A percentile compares a stretch with the other conserved stretches of the same genome.
phyloP scores from a whole-genome alignment of 1,140 invertebrate species.

The Euura lappo region DNA sequence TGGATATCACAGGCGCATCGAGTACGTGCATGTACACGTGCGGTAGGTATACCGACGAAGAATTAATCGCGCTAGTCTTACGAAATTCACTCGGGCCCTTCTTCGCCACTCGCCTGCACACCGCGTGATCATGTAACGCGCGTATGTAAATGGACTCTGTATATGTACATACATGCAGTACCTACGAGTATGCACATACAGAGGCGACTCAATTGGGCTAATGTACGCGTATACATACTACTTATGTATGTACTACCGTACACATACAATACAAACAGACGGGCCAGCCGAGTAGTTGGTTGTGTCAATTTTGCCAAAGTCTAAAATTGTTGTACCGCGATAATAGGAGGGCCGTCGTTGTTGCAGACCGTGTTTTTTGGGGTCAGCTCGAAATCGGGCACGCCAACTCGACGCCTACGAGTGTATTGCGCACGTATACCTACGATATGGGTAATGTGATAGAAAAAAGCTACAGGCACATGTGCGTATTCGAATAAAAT shows the following conservation, averaged over 20 bases:
- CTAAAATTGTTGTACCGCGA: too few species aligned
- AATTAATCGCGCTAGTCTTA: background rate
- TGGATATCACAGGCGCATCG: background rate
- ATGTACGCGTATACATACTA: background rate
- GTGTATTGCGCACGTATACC: background rate
- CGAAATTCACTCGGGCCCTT: background rate
- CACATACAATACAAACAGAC: too few species aligned
- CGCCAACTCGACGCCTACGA: conserved; percentile 1
- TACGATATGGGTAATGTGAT: background rate
- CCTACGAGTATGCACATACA: background rate
- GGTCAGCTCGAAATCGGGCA: conserved; percentile 1
- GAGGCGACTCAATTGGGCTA: background rate
- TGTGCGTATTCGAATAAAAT: background rate
- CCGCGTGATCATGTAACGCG: background rate
- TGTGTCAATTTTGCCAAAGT: too few species aligned
- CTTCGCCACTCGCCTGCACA: background rate
- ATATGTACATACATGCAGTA: background rate
- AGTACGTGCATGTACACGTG: background rate
- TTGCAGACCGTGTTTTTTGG: background rate
- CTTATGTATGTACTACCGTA: background rate
- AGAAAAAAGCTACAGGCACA: background rate
- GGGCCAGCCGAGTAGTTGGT: too few species aligned
- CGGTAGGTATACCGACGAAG: background rate
- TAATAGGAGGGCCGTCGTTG: background rate
- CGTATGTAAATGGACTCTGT: background rate